A percentile compares a stretch with the other conserved stretches of the same genome.
These are phyloP conservation scores for Pimpla rufipes DNA, from an alignment of 2,888 invertebrate genomes.

Conservation along the genomic window DNA sequence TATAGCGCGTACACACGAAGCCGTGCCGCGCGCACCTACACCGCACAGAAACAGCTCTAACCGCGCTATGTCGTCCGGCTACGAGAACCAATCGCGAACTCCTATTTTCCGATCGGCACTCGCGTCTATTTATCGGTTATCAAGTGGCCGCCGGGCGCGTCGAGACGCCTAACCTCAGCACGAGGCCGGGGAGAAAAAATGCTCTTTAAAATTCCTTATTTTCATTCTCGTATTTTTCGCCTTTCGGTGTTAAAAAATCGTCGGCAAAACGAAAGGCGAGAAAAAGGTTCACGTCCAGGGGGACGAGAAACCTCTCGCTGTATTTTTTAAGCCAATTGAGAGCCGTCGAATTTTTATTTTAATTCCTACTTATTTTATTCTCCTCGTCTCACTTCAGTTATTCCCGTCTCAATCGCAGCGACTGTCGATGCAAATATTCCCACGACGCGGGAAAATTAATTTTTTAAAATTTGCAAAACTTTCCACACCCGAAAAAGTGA, in stretches of 20 bases:
- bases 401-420: not conserved
- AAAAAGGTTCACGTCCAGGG: no score
- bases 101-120: constrained; percentile 80
- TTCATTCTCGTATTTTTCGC: no score
- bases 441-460: not conserved
- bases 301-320: no score
- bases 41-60: constrained; percentile 77
- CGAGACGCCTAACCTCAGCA: not conserved
- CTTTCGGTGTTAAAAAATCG: no score
- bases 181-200: not conserved
- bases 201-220: not conserved
- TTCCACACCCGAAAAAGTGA: not conserved
- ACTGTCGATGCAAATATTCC: no score
- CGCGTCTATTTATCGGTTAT: constrained; percentile 77
- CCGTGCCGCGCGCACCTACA: constrained; percentile 42
- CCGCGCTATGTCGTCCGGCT: constrained; percentile 79
- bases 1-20: constrained; percentile 7
- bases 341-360: no score
- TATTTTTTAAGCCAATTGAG: no score
- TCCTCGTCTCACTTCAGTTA: no score
- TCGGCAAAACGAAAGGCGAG: no score
- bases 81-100: constrained; percentile 83
- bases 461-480: not conserved
- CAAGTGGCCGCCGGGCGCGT: constrained; percentile 61
- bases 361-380: not conserved